Evolutionary conservation across 2,888 invertebrate species (phyloP), one percentile per base, ranked within the genome.

Genomic region (Sphaerophoria rueppellii): DNA sequence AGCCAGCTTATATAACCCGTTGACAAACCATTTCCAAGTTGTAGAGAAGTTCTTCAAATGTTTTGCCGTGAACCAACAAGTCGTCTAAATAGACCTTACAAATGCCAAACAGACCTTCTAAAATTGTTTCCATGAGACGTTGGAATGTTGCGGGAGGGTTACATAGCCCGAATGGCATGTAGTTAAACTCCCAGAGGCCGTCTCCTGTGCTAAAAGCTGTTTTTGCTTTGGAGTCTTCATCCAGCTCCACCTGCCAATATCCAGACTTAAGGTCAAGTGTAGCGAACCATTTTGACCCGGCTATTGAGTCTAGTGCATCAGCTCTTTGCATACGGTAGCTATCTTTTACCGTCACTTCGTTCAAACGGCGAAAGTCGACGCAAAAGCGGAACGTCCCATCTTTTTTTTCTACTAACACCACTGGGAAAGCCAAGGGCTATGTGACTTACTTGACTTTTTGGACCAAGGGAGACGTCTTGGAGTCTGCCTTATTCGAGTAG

Each of bases 231-330:
- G 55, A n/a, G 0, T 4, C 0, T 34, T n/a, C 55, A 12, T 34
- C 34, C 4, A 55, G 12, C 7, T 55, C 34, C 7, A 46, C 46
- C 12, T n/a, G n/a, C n/a, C n/a, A n/a, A n/a, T n/a, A n/a, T n/a
- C n/a, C n/a, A n/a, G n/a, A n/a, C n/a, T n/a, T 82, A 32, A 82
- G 52, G 52, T 86, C 77, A 12, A 82, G 14, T 9, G 78, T 77
- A n/a, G 76, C 57, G 67, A 61, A 85, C n/a, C 35, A 35, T 55
- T 55, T 35, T 5, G 35, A 34, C n/a, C n/a, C 54, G 9, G 57
- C 35, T 14, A 37, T 57, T 0, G 35, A 57, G 57, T 37, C n/a
- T 1, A 37, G n/a, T 60, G 60, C 37, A 6, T 60, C 40, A 0
- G 32, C 14, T 4, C 48, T 46, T 5, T 43, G 57, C 12, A 70